Evolutionary conservation across 1,140 invertebrate species (phyloP).

Genomic region (Hyphantria cunea): DNA sequence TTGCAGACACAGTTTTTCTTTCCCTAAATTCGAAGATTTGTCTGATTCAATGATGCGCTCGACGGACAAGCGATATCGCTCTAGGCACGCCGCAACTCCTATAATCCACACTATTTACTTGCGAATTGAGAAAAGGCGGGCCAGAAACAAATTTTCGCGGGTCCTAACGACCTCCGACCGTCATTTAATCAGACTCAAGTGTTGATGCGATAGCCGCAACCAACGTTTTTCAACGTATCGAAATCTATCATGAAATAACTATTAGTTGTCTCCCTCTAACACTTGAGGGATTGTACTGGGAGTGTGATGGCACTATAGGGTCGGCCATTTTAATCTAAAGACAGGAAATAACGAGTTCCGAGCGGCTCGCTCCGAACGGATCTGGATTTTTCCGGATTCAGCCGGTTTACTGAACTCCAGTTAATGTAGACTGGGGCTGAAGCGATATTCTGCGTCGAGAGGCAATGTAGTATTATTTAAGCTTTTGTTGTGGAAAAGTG

Average conservation of each 20-base stretch:
- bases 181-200: constrained; percentile 71
- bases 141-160: constrained; percentile 67
- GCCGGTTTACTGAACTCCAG: constrained; percentile 34
- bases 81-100: constrained; percentile 12
- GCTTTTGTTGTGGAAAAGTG: constrained; percentile 57
- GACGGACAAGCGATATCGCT: constrained; percentile 17
- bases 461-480: constrained; percentile 46
- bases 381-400: constrained; percentile 61
- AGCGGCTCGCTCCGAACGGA: constrained; percentile 48
- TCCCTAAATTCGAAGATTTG: constrained; percentile 15
- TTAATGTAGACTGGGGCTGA: constrained; percentile 40
- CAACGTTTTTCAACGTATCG: constrained; percentile 43
- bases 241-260: constrained; percentile 57
- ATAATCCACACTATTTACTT: constrained; percentile 59
- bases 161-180: constrained; percentile 56
- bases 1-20: constrained; percentile 16
- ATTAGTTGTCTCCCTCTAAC: constrained; percentile 35
- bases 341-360: constrained; percentile 64
- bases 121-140: constrained; percentile 55
- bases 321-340: constrained; percentile 50
- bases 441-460: constrained; percentile 34
- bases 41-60: constrained; percentile 27
- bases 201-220: constrained; percentile 58
- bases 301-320: constrained; percentile 28
- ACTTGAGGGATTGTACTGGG: background rate